A percentile compares a stretch with the other conserved stretches of the same genome.
Evolutionary conservation across 2,113 vertebrate genomes (phyloP).

Genomic region (Cryptoleucopteryx plumbea): DNA sequence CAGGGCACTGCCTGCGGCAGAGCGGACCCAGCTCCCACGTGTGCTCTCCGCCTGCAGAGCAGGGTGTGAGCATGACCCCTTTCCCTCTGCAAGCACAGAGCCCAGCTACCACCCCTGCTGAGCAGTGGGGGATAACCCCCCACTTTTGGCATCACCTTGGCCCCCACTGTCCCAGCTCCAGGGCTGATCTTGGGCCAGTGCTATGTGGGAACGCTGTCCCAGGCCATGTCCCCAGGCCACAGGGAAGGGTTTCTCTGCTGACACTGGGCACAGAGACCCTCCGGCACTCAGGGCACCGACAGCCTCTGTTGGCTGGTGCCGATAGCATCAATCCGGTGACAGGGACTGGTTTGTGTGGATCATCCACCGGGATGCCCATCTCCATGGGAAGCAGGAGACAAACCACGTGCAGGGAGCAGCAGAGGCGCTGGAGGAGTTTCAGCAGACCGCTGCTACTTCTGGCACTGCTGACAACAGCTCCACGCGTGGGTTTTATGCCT

Average conservation of each 20-base stretch:
- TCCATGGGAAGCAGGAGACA: rapidly evolving
- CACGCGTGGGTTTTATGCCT: rapidly evolving
- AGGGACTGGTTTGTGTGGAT: neutral
- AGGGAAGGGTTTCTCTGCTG: neutral
- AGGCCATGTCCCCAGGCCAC: too few relatives aligned
- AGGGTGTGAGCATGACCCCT: neutral
- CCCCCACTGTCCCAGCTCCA: neutral
- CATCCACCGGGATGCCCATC: rapidly evolving
- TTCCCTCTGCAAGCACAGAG: neutral
- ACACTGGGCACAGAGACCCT: neutral
- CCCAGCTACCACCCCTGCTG: neutral
- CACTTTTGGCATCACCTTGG: neutral
- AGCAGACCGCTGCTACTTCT: neutral
- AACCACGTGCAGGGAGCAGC: neutral
- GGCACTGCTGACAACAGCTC: neutral
- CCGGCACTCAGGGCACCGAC: rapidly evolving
- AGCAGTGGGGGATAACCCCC: too few relatives aligned
- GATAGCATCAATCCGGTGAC: rapidly evolving
- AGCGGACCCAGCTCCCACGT: neutral
- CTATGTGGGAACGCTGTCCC: neutral
- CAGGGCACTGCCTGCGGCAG: rapidly evolving
- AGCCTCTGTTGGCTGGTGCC: neutral
- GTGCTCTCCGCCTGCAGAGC: neutral
- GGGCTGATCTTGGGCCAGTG: neutral
- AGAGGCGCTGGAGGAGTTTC: neutral